Evolutionary conservation across 1,140 invertebrate species (phyloP).

Genomic region (Neomicropteryx cornuta): DNA sequence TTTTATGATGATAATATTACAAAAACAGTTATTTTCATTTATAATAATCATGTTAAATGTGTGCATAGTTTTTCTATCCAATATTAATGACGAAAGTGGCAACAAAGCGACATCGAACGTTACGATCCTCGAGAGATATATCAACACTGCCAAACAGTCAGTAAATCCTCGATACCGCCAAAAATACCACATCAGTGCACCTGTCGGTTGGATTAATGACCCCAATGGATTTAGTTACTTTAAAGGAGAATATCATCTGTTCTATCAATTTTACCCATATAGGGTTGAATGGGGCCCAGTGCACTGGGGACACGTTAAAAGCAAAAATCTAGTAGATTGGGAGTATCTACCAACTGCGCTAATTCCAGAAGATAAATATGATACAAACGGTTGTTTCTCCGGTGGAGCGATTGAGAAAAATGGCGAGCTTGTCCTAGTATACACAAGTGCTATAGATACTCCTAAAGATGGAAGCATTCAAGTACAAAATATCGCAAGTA

Average conservation of each 20-base stretch:
- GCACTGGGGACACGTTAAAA: conserved; percentile 30
- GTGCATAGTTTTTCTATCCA: too few relatives aligned
- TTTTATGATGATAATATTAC: too few relatives aligned
- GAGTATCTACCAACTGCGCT: conserved; percentile 25
- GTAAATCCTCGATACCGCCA: not conserved
- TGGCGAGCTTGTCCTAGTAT: conserved; percentile 25
- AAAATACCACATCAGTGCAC: conserved; percentile 22
- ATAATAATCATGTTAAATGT: too few relatives aligned
- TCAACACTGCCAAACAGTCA: not conserved
- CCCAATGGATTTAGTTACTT: conserved; percentile 26
- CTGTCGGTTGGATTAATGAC: conserved; percentile 28
- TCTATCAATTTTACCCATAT: conserved; percentile 30
- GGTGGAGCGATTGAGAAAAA: conserved; percentile 25
- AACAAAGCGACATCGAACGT: too few relatives aligned
- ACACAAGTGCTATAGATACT: conserved; percentile 22
- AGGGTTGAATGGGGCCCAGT: conserved; percentile 23
- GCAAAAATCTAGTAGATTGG: conserved; percentile 32
- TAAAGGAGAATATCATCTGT: conserved; percentile 27
- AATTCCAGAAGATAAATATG: conserved; percentile 27
- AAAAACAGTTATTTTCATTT: too few relatives aligned
- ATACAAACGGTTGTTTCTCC: conserved; percentile 27
- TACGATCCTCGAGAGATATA: too few relatives aligned
- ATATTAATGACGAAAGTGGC: too few relatives aligned
- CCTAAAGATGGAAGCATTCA: conserved; percentile 21
- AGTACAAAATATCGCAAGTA: conserved; percentile 29